phyloP scores from a whole-genome alignment of 2,797 vertebrate genomes.

The Chlorospingus flavigularis region DNA sequence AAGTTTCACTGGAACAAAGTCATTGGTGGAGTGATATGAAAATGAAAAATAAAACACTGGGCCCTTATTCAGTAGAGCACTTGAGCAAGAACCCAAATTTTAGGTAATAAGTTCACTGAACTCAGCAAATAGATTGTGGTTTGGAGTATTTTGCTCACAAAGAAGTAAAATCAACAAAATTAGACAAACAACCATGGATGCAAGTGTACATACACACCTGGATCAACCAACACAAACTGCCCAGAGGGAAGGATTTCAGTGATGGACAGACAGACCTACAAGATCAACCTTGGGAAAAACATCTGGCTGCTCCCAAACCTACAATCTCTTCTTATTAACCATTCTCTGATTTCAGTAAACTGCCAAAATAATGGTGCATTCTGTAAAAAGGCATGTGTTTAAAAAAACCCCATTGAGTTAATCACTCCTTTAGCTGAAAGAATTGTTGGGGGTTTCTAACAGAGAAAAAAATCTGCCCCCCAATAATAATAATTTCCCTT shows the following conservation, averaged over 20 bases:
- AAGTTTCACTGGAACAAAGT: neutral
- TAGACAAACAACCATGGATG: fast-evolving
- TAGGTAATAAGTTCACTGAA: neutral
- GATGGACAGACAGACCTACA: neutral
- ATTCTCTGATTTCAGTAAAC: neutral
- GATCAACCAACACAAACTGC: neutral
- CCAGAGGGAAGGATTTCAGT: neutral
- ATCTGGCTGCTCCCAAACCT: neutral
- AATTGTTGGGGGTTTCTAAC: neutral
- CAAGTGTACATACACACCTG: neutral
- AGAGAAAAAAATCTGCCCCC: neutral
- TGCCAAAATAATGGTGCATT: neutral
- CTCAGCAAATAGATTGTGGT: neutral
- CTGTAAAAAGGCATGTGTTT: neutral
- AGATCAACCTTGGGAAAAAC: neutral
- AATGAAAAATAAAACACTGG: neutral
- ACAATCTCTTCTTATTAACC: neutral
- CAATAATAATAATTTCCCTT: conserved; percentile 1
- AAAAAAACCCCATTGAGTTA: neutral
- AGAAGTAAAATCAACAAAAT: neutral
- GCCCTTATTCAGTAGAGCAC: neutral
- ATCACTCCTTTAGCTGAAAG: neutral
- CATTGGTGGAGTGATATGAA: neutral
- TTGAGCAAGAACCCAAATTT: neutral
- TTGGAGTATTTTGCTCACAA: neutral